Evolutionary conservation across 2,888 invertebrate species (phyloP).

Genomic region (Habroteleia sp.): DNA sequence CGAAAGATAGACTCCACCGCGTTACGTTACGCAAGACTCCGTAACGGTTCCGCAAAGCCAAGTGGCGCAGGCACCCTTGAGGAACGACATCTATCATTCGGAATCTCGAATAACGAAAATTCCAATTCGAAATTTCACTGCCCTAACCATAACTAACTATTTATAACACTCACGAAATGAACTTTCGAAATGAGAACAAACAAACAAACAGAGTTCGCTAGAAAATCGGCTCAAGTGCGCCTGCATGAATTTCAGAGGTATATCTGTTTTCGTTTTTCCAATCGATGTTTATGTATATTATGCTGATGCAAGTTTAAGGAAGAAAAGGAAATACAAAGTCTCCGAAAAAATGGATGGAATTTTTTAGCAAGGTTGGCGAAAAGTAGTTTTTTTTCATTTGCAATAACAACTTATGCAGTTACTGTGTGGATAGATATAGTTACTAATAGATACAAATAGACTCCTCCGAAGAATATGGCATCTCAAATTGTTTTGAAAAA

Average conservation of each 20-base stretch:
- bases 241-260: background rate
- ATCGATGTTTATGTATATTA: no score
- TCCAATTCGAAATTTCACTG: background rate
- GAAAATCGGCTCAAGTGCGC: background rate
- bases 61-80: conserved; percentile 22
- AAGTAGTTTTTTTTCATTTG: no score
- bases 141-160: background rate
- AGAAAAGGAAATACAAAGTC: no score
- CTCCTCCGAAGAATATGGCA: no score
- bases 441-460: no score
- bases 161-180: conserved; percentile 5
- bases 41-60: conserved; percentile 45
- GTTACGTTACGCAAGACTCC: conserved; percentile 45
- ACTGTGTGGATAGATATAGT: no score
- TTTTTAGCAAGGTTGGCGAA: no score
- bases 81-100: conserved; percentile 23
- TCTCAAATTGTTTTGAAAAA: no score
- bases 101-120: conserved; percentile 26
- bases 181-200: background rate
- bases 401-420: no score
- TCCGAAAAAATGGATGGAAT: no score
- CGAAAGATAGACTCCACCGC: conserved; percentile 29
- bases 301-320: no score
- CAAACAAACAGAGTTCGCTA: background rate
- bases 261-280: no score